Base-by-base conservation (phyloP, 2,113 vertebrate species). In the Hippocampus abdominalis region DNA sequence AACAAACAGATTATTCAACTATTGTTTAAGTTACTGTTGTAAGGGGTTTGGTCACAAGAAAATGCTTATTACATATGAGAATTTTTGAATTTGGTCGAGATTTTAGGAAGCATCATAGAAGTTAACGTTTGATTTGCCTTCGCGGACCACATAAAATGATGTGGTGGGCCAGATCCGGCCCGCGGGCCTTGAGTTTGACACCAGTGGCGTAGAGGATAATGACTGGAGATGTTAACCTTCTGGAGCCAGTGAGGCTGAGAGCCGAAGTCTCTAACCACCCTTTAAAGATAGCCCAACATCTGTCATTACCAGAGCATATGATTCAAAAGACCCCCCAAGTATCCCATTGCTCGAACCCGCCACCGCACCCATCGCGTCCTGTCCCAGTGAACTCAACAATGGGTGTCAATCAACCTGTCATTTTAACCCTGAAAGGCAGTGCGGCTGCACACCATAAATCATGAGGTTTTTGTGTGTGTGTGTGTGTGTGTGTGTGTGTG, bases 381-480 rank as follows among this genome's bases (percentile, higher is more conserved):
- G 81, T 82, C 83, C 82, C 69, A 0, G 10, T 81, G 79, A 89
- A 72, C 83, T 74, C 73, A 73, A 57, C 82, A 67, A 62, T 74
- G 21, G 65, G 73, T 39, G 57, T 54, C 62, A 46, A 77, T 83
- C 70, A 71, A 69, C 53, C 77, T 83, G 80, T 86, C 85, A 80
- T 80, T 76, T 75, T 0, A 1, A 32, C 25, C 18, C 56, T 71
- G 48, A 73, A 80, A 57, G 49, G 44, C 32, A 36, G n/a, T 27
- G 46, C 59, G 53, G 25, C 65, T 44, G 72, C 5, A 13, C 62
- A 64, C 27, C 2, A 3, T 80, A 88, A 84, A 86, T 85, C 73
- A 80, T 74, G 1, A 6, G 76, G 64, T 78, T 77, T 29, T 70
- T 18, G 15, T 48, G 46, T 18, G 46, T 15, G 44, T 16, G 44